Percentiles rank a stretch among this genome's conserved stretches.
Evolutionary conservation across 2,888 invertebrate genomes (phyloP).

Genomic region (Elaeidobius kamerunicus): DNA sequence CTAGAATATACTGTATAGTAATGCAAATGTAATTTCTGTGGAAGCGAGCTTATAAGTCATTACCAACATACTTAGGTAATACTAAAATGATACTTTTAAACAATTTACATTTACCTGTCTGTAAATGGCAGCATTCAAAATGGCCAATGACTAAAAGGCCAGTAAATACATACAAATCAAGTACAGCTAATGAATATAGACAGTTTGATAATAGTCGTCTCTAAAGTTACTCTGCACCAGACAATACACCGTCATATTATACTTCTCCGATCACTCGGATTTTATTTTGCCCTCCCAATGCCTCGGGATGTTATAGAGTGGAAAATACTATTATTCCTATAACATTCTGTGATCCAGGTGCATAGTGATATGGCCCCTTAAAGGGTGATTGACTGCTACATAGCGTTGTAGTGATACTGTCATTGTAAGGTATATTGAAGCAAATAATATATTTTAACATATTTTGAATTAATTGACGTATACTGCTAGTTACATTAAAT

Average conservation of each 20-base stretch:
- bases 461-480: no score
- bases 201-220: conserved; percentile 70
- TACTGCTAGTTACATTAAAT: no score
- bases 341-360: conserved; percentile 86
- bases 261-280: conserved; percentile 47
- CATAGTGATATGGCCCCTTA: conserved; percentile 86
- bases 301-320: conserved; percentile 80
- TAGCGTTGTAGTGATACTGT: conserved; percentile 92
- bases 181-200: conserved; percentile 95
- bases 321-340: conserved; percentile 77
- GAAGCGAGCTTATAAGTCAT: no score
- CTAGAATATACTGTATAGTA: no score
- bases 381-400: conserved; percentile 89
- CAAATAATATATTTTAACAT: conserved; percentile 47
- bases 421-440: conserved; percentile 87
- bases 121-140: conserved; percentile 89
- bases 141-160: conserved; percentile 84
- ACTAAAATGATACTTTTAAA: no score
- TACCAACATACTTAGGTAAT: no score
- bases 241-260: conserved; percentile 58
- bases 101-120: conserved; percentile 66
- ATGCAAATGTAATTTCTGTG: no score
- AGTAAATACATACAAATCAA: conserved; percentile 91
- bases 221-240: conserved; percentile 67
- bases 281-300: conserved; percentile 64